phyloP scores from a whole-genome alignment of 2,797 vertebrate genomes.

The Gobionotothen gibberifrons region DNA sequence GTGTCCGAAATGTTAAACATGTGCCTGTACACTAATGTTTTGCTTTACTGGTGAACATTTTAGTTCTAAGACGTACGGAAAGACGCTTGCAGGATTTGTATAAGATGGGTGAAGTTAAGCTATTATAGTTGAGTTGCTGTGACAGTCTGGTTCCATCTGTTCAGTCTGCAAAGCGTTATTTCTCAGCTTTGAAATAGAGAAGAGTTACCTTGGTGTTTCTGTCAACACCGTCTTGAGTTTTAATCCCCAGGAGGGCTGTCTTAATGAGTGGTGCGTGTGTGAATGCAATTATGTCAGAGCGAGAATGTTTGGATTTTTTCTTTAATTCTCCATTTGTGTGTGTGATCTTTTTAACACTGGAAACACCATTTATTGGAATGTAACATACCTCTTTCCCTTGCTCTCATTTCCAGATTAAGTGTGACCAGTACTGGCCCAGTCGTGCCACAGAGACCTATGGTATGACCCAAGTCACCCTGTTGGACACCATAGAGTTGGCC shows the following conservation, averaged over 20 bases:
- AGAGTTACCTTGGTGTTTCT: conserved; percentile 36
- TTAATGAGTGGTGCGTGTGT: not conserved
- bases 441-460: conserved; percentile 95
- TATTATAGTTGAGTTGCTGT: conserved; percentile 6
- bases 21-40: not conserved
- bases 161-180: conserved; percentile 11
- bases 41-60: conserved; percentile 4
- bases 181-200: conserved; percentile 33
- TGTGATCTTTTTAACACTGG: not conserved
- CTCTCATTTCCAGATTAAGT: conserved; percentile 88
- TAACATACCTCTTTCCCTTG: conserved; percentile 2
- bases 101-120: conserved; percentile 18
- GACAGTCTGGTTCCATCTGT: conserved; percentile 28
- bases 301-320: not conserved
- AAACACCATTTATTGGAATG: too few relatives aligned
- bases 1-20: not conserved
- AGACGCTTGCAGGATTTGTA: conserved; percentile 7
- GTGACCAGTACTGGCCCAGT: conserved; percentile 98
- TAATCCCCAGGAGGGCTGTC: conserved; percentile 33
- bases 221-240: conserved; percentile 43
- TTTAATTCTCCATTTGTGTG: conserved; percentile 13
- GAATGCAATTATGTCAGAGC: not conserved
- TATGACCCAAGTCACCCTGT: conserved; percentile 94
- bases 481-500: conserved; percentile 96
- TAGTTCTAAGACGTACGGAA: conserved; percentile 7